Percentiles rank a stretch among this genome's conserved stretches.
These are phyloP conservation scores for Denticeps clupeoides DNA, from an alignment of 2,797 vertebrate genomes.

Conservation along the genomic window DNA sequence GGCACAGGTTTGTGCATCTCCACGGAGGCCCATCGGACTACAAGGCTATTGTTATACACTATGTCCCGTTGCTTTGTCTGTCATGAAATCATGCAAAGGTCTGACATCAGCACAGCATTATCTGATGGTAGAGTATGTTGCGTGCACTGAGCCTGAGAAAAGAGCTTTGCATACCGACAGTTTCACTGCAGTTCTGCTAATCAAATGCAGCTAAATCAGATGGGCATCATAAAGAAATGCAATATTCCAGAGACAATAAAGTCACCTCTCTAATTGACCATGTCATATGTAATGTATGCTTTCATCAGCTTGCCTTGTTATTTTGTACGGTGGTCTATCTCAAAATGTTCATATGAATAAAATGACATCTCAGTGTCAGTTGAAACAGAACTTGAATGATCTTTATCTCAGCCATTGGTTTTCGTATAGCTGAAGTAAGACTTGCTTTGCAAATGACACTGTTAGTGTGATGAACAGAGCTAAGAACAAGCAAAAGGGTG, in stretches of 20 bases:
- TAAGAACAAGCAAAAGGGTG: too few relatives aligned
- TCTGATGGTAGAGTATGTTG: neutral
- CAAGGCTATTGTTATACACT: too few relatives aligned
- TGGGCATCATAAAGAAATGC: slow-evolving; percentile 23
- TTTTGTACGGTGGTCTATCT: neutral
- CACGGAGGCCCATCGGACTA: too few relatives aligned
- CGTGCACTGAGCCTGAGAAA: slow-evolving; percentile 12
- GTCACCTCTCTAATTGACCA: neutral
- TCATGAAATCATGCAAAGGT: neutral
- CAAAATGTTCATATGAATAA: too few relatives aligned
- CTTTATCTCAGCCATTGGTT: too few relatives aligned
- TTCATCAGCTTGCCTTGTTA: neutral
- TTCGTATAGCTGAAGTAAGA: too few relatives aligned
- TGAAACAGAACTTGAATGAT: too few relatives aligned
- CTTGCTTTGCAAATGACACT: too few relatives aligned
- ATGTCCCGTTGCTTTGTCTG: slow-evolving; percentile 1
- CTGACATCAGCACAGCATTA: slow-evolving; percentile 6
- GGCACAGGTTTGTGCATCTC: too few relatives aligned
- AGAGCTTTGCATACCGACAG: slow-evolving; percentile 17
- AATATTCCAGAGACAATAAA: neutral
- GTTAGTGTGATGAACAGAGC: too few relatives aligned
- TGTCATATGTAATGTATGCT: too few relatives aligned
- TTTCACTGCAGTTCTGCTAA: slow-evolving; percentile 19
- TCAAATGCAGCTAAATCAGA: slow-evolving; percentile 33
- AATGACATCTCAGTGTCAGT: too few relatives aligned